A percentile compares a stretch with the other conserved stretches of the same genome.
Conservation (phyloP, 2,113 vertebrate species). For the Nanorana parkeri region DNA sequence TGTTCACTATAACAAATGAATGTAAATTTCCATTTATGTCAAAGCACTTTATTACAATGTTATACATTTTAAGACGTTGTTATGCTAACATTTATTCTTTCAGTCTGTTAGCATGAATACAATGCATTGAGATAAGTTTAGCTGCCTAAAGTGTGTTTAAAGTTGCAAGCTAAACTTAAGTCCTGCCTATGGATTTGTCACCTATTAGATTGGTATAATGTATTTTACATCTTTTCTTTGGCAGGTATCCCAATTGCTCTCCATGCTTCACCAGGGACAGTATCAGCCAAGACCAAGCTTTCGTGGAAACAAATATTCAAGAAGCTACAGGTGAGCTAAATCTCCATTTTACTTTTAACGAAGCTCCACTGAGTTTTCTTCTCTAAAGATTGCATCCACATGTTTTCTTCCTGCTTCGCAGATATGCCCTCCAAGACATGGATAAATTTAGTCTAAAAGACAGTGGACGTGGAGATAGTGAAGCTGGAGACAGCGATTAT, state of each 20-base stretch:
- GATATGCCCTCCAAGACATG: constrained; percentile 97
- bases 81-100: no score
- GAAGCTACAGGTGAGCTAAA: constrained; percentile 93
- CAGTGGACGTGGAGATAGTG: constrained; percentile 96
- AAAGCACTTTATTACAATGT: no score
- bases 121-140: no score
- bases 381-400: background rate
- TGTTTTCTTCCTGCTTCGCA: constrained; percentile 66
- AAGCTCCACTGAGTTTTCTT: background rate
- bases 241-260: constrained; percentile 99
- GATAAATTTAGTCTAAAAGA: constrained; percentile 99
- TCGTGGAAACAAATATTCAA: constrained; percentile 98
- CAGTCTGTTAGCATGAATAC: no score
- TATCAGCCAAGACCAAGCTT: constrained; percentile 98
- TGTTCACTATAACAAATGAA: no score
- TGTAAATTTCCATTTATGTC: no score
- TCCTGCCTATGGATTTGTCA: constrained; percentile 1
- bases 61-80: no score
- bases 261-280: constrained; percentile 98
- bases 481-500: constrained; percentile 97
- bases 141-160: no score
- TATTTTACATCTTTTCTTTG: constrained; percentile 69
- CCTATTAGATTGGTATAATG: constrained; percentile 14
- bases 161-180: background rate
- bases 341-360: background rate